These are phyloP conservation scores for Notodonta dromedarius DNA, from an alignment of 2,888 invertebrate species.

Conservation along the genomic window DNA sequence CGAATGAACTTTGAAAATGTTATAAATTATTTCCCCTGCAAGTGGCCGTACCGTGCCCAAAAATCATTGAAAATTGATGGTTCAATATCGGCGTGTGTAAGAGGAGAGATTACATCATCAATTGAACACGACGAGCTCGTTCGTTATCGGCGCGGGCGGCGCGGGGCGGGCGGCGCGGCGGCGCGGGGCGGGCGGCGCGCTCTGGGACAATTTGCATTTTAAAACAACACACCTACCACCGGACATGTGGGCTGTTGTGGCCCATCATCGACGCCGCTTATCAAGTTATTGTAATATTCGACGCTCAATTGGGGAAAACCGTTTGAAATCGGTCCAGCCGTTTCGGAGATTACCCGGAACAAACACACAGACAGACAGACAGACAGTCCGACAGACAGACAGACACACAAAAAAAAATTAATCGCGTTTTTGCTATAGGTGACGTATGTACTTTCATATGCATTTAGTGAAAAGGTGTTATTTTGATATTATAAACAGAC, in stretches of 20 bases:
- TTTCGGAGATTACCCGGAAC: no score
- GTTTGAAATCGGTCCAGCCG: no score
- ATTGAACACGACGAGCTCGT: background rate
- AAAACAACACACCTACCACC: background rate
- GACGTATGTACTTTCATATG: no score
- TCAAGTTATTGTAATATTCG: no score
- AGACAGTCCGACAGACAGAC: no score
- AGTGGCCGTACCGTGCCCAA: background rate
- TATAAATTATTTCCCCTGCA: slow-evolving; percentile 1
- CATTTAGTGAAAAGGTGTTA: no score
- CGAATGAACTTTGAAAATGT: background rate
- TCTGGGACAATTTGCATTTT: background rate
- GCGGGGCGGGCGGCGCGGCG: background rate
- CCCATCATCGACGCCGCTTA: no score
- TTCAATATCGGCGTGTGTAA: background rate
- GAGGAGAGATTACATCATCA: slow-evolving; percentile 3
- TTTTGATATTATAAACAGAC: no score
- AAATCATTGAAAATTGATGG: background rate
- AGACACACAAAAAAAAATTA: no score
- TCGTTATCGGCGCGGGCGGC: background rate
- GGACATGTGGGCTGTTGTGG: background rate
- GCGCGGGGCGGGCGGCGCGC: background rate
- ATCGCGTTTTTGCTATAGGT: no score
- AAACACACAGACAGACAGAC: no score
- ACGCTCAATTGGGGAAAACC: no score